Conservation (phyloP, 2,888 invertebrate species). For the Agrotis clavis region DNA sequence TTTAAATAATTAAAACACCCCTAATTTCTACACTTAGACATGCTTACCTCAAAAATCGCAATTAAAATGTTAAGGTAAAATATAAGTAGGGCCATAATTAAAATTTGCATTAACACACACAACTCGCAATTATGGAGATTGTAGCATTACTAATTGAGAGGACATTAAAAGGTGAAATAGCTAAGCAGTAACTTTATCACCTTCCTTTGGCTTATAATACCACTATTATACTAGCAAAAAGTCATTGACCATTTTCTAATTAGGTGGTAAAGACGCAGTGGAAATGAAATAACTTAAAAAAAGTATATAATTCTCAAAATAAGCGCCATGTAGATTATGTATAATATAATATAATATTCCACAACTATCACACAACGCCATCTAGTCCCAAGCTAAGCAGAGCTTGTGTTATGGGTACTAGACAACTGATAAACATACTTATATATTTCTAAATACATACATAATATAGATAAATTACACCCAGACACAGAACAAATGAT, state of each 20-base stretch:
- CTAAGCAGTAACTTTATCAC: slow-evolving; percentile 5
- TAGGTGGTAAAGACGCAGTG: background rate
- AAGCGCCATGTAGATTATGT: slow-evolving; percentile 15
- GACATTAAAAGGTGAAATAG: slow-evolving; percentile 23
- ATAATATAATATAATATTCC: too few species aligned
- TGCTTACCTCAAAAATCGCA: background rate
- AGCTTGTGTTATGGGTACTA: too few species aligned
- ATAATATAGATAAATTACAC: too few species aligned
- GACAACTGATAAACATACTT: too few species aligned
- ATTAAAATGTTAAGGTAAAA: background rate
- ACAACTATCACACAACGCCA: too few species aligned
- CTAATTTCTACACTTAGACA: background rate
- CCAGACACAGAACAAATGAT: too few species aligned
- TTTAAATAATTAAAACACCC: background rate
- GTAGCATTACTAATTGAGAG: slow-evolving; percentile 35
- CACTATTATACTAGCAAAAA: background rate
- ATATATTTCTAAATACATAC: too few species aligned
- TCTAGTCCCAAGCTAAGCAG: too few species aligned
- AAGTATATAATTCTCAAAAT: background rate
- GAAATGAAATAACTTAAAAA: background rate
- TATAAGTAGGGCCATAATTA: background rate
- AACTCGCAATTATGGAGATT: slow-evolving; percentile 22
- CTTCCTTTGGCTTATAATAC: slow-evolving; percentile 4
- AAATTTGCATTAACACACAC: slow-evolving; percentile 33
- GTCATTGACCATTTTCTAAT: slow-evolving; percentile 21